These are phyloP conservation scores for Rhadinocentrus ornatus DNA, from an alignment of 2,797 vertebrate species.

Conservation along the genomic window DNA sequence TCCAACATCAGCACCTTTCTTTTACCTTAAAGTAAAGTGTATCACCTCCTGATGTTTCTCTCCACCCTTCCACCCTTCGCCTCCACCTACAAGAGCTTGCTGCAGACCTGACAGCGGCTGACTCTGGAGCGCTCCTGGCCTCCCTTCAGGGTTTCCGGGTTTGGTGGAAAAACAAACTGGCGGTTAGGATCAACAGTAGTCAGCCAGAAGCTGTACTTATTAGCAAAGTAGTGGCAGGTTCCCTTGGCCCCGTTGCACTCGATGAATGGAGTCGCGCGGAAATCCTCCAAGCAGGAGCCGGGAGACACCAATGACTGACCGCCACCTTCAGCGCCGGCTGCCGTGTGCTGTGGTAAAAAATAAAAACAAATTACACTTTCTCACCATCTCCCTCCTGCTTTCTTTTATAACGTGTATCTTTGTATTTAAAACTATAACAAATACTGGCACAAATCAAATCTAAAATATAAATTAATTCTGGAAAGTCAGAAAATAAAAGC, in stretches of 20 bases:
- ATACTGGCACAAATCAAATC: too few relatives aligned
- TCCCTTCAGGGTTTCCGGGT: slow-evolving; percentile 89
- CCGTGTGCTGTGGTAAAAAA: slow-evolving; percentile 88
- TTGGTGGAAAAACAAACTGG: slow-evolving; percentile 84
- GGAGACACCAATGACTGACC: slow-evolving; percentile 95
- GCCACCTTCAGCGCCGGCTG: slow-evolving; percentile 90
- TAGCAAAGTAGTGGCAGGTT: slow-evolving; percentile 95
- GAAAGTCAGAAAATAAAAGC: too few relatives aligned
- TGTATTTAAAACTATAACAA: too few relatives aligned
- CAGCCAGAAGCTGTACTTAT: slow-evolving; percentile 98
- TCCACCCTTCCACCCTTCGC: slow-evolving; percentile 8
- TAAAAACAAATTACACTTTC: too few relatives aligned
- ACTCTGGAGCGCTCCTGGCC: slow-evolving; percentile 88
- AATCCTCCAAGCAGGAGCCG: slow-evolving; percentile 95
- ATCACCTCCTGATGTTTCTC: slow-evolving; percentile 34
- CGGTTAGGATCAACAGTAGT: slow-evolving; percentile 85
- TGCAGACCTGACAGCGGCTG: slow-evolving; percentile 97
- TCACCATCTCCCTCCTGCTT: too few relatives aligned
- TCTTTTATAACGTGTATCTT: too few relatives aligned
- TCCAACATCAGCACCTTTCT: slow-evolving; percentile 4
- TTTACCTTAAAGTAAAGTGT: slow-evolving; percentile 27
- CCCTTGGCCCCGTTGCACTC: slow-evolving; percentile 93
- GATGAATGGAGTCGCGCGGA: slow-evolving; percentile 94
- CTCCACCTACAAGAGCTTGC: slow-evolving; percentile 89
- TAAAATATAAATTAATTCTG: too few relatives aligned